These are phyloP conservation scores for Pilophorus perplexus DNA, from an alignment of 2,888 invertebrate species.

Conservation along the genomic window DNA sequence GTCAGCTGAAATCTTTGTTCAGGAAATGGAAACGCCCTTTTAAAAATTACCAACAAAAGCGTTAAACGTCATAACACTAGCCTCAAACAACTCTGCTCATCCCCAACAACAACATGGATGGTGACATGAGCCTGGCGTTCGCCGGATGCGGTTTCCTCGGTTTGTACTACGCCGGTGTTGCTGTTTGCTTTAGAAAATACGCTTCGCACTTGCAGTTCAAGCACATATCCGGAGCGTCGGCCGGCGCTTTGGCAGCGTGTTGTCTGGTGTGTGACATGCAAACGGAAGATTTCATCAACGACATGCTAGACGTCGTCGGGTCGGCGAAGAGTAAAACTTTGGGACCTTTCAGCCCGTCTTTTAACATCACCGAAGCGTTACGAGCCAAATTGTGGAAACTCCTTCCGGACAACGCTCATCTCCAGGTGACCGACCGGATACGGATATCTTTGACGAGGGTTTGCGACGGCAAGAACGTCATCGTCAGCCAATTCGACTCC, in stretches of 20 bases:
- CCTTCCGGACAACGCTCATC: conserved; percentile 86
- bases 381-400: conserved; percentile 80
- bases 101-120: no score
- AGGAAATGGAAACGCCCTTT: conserved; percentile 15
- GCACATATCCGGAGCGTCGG: conserved; percentile 93
- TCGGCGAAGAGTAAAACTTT: conserved; percentile 85
- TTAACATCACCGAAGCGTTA: conserved; percentile 86
- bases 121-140: conserved; percentile 92
- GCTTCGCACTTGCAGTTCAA: conserved; percentile 84
- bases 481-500: conserved; percentile 88
- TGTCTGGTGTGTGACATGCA: conserved; percentile 82
- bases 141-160: conserved; percentile 99
- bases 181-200: conserved; percentile 94
- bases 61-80: no score
- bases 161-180: conserved; percentile 98
- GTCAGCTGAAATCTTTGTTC: neutral
- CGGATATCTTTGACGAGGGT: conserved; percentile 93
- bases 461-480: conserved; percentile 90
- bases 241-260: conserved; percentile 88
- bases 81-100: no score
- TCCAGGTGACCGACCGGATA: conserved; percentile 83
- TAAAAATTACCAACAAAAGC: no score
- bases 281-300: conserved; percentile 85
- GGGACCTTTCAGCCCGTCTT: conserved; percentile 95
- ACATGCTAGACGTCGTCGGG: conserved; percentile 82